phyloP scores from a whole-genome alignment of 2,797 vertebrate species.

The Adelosebastes latens region DNA sequence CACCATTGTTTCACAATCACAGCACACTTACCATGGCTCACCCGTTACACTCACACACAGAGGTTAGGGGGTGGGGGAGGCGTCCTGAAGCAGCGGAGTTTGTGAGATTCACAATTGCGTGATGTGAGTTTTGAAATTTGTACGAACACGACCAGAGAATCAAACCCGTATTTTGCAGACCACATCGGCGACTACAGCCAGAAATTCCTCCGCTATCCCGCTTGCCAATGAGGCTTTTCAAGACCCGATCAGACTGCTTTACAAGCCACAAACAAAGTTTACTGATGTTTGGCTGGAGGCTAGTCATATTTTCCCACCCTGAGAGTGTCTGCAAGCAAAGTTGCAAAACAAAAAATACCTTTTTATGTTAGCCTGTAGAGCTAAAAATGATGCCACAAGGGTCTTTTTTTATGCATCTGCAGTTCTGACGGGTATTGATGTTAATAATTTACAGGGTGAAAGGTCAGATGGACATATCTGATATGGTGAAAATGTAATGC shows the following conservation, averaged over 20 bases:
- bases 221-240: slow-evolving; percentile 35
- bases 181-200: slow-evolving; percentile 29
- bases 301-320: slow-evolving; percentile 8
- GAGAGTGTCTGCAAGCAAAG: slow-evolving; percentile 1
- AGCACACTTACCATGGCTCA: slow-evolving; percentile 80
- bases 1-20: slow-evolving; percentile 85
- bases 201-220: slow-evolving; percentile 35
- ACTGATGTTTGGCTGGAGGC: slow-evolving; percentile 35
- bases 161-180: slow-evolving; percentile 23
- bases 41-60: slow-evolving; percentile 49
- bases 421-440: not conserved
- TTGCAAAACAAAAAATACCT: not conserved
- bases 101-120: not conserved
- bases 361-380: not conserved
- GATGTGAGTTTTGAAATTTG: slow-evolving; percentile 36
- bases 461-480: not conserved
- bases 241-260: slow-evolving; percentile 26
- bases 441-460: not conserved
- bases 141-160: slow-evolving; percentile 27
- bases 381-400: not conserved
- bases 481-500: not conserved
- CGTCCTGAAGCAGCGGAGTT: slow-evolving; percentile 11
- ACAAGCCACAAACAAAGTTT: slow-evolving; percentile 43
- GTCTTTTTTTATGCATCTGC: not conserved
- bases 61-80: not conserved